Base-by-base conservation (phyloP, 2,888 invertebrate species). In the Plusia festucae region DNA sequence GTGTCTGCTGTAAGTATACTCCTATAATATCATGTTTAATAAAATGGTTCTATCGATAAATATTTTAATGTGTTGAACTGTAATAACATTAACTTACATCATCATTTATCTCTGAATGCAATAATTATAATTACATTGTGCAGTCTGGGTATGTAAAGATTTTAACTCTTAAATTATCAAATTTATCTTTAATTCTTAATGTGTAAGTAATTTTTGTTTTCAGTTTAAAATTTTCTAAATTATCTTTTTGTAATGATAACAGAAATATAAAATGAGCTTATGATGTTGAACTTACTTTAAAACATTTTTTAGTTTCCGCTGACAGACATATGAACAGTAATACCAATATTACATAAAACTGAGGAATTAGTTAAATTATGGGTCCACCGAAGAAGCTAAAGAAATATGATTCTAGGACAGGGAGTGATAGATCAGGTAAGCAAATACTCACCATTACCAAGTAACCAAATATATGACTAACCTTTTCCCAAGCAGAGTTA, bases 381-480 rank as follows among this genome's bases (percentile, higher is more conserved):
- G 95, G 94, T 16, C 95, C 95, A 54, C 94, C 95, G 32, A 95
- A 95, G 72, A 94, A 94, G 78, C 71, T 93, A 0, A 95, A 94
- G 71, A 95, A 94, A 80, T 93, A 94, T 89, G 95, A 94, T 73
- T 93, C 94, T 0, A 94, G 93, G 78, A 78, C 89, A 40, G 88
- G 93, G 64, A 88, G 89, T 80, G 94, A 95, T 60, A 88, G 93
- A 86, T 93, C 93, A 85, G 90, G 94, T 94, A 83, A 80, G 84
- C 40, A 40, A 40, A 3, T 70, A n/a, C n/a, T n/a, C n/a, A n/a
- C n/a, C n/a, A n/a, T n/a, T n/a, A n/a, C n/a, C n/a, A n/a, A n/a
- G n/a, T n/a, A n/a, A n/a, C n/a, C n/a, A n/a, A n/a, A n/a, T n/a
- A n/a, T n/a, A n/a, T n/a, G n/a, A n/a, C n/a, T n/a, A n/a, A n/a